phyloP scores from a whole-genome alignment of 1,140 invertebrate species.

The Archegozetes longisetosus region DNA sequence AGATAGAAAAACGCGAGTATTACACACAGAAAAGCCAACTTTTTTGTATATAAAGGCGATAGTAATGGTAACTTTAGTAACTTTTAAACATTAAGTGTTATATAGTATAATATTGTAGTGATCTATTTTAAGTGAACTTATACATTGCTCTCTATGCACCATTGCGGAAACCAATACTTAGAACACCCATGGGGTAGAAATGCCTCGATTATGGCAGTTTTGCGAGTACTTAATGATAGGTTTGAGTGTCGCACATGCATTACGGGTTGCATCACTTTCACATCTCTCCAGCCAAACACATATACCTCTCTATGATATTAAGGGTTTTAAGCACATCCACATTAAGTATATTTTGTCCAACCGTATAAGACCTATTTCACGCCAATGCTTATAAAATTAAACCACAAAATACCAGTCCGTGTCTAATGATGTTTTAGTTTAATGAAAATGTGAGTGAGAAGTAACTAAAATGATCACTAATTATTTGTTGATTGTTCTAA shows the following conservation, averaged over 20 bases:
- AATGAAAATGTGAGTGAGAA: neutral
- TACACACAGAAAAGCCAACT: too few species aligned
- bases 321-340: neutral
- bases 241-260: neutral
- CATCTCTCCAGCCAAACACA: neutral
- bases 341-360: neutral
- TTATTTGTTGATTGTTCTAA: neutral
- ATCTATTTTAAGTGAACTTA: too few species aligned
- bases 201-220: neutral
- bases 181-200: neutral
- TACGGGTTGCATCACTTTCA: neutral
- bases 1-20: too few species aligned
- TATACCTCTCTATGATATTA: neutral
- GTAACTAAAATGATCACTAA: neutral
- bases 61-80: too few species aligned
- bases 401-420: neutral
- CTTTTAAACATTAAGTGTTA: too few species aligned
- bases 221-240: neutral
- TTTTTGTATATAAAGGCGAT: too few species aligned
- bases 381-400: neutral
- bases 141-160: neutral
- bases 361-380: neutral
- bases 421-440: neutral
- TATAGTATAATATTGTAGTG: too few species aligned
- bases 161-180: neutral